phyloP scores from a whole-genome alignment of 2,797 vertebrate species.

The Diceros bicornis region DNA sequence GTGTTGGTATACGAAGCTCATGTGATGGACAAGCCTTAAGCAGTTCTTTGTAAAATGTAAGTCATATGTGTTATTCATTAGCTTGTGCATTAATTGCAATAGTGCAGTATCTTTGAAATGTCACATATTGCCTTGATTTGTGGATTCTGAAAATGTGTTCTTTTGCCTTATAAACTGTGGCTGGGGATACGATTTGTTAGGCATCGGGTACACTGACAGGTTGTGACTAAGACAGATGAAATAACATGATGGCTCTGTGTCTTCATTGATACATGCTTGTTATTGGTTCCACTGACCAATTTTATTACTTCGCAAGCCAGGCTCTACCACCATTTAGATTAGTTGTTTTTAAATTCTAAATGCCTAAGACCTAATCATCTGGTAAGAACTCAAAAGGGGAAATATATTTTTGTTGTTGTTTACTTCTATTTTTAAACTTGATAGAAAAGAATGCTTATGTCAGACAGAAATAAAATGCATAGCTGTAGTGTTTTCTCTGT shows the following conservation, averaged over 20 bases:
- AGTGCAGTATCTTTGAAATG: not conserved
- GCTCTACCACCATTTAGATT: constrained; percentile 17
- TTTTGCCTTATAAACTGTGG: not conserved
- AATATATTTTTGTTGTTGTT: not conserved
- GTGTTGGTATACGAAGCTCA: not conserved
- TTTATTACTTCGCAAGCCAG: constrained; percentile 36
- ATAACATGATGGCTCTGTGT: constrained; percentile 63
- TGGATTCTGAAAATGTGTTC: not conserved
- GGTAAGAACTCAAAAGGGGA: not conserved
- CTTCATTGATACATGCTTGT: constrained; percentile 28
- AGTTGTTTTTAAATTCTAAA: constrained; percentile 14
- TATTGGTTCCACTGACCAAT: not conserved
- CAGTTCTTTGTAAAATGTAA: not conserved
- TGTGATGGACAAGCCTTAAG: not conserved
- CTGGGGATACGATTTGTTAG: constrained; percentile 54
- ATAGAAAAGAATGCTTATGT: constrained; percentile 59
- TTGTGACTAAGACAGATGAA: constrained; percentile 55
- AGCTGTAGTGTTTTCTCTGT: constrained; percentile 67
- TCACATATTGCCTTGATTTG: not conserved
- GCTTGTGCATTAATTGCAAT: not conserved
- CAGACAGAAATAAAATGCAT: constrained; percentile 67
- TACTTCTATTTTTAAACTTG: constrained; percentile 65
- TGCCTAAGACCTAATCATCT: not conserved
- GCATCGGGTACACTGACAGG: not conserved
- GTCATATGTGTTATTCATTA: not conserved